Evolutionary conservation across 1,140 invertebrate species (phyloP).

Genomic region (Drosophila gunungcola): DNA sequence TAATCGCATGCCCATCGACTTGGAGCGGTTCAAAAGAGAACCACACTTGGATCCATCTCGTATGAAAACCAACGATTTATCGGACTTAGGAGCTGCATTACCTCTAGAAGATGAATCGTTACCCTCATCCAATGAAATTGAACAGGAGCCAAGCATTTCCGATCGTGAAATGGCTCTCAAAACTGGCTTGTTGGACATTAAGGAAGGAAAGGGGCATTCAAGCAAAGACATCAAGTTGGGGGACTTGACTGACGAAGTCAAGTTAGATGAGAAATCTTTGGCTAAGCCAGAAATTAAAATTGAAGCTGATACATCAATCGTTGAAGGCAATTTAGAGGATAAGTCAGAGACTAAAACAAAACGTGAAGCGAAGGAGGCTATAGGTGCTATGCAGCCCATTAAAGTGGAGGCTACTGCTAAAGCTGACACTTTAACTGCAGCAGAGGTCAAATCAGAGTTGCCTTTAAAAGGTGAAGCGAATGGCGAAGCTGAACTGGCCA

Average conservation of each 20-base stretch:
- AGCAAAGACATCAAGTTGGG: not conserved
- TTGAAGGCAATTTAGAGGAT: not conserved
- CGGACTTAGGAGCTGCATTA: not conserved
- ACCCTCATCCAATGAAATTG: not conserved
- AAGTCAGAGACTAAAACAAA: not conserved
- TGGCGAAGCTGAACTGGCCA: not conserved
- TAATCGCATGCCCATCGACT: conserved; percentile 14
- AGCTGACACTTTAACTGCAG: not conserved
- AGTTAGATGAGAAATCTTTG: not conserved
- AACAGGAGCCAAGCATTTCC: not conserved
- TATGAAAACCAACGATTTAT: too few species aligned
- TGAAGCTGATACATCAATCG: conserved; percentile 22
- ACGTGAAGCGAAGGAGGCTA: not conserved
- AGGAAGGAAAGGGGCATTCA: not conserved
- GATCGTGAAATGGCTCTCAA: not conserved
- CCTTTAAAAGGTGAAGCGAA: not conserved
- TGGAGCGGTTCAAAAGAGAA: conserved; percentile 34
- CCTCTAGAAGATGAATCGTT: too few species aligned
- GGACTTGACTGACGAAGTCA: not conserved
- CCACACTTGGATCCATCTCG: not conserved
- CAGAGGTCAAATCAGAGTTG: not conserved
- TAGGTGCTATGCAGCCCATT: not conserved
- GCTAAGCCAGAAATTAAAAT: not conserved
- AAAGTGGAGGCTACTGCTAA: not conserved
- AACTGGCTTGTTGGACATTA: not conserved